These are phyloP conservation scores for Cynopterus sphinx DNA, from an alignment of 2,797 vertebrate genomes.

Conservation along the genomic window DNA sequence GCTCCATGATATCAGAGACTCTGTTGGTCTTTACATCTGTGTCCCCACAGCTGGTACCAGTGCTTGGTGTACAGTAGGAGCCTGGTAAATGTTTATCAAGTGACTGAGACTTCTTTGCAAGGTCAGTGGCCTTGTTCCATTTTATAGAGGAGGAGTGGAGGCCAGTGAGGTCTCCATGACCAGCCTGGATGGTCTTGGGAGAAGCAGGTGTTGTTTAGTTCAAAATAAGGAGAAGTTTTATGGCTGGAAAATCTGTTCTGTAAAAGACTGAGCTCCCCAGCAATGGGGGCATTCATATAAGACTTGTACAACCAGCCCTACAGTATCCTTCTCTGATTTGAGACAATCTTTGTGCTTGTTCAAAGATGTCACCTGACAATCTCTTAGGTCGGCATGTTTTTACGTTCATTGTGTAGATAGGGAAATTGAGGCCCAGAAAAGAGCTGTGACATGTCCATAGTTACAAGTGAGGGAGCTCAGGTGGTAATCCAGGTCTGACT, in stretches of 20 bases:
- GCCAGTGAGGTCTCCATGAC: neutral
- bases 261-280: neutral
- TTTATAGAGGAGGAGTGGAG: neutral
- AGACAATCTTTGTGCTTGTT: neutral
- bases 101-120: neutral
- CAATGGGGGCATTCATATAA: neutral
- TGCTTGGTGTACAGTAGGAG: neutral
- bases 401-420: neutral
- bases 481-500: neutral
- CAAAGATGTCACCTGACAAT: neutral
- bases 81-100: neutral
- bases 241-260: neutral
- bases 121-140: neutral
- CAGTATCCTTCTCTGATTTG: neutral
- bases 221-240: neutral
- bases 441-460: neutral
- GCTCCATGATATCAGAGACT: neutral
- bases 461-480: neutral
- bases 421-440: neutral
- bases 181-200: neutral
- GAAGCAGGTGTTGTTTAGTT: neutral
- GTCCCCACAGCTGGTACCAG: neutral
- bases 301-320: neutral
- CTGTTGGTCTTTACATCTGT: neutral
- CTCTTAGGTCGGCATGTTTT: neutral